Conservation (phyloP, 2,888 invertebrate genomes). For the Aplocera efformata region DNA sequence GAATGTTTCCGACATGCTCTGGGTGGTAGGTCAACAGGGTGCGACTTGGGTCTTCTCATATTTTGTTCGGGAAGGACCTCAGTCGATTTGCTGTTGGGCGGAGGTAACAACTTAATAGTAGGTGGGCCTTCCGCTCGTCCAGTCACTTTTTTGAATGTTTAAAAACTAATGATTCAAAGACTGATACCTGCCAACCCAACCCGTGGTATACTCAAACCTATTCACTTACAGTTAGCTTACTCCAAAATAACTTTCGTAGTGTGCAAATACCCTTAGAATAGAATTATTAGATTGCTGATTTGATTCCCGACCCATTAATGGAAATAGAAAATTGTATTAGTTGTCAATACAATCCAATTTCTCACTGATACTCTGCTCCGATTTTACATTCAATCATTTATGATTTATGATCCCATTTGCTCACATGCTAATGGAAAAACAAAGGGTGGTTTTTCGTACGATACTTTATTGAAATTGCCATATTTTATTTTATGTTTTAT, state of each 20-base stretch:
- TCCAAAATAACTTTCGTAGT: neutral
- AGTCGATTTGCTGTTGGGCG: too few species aligned
- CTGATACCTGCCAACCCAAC: too few species aligned
- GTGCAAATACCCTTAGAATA: neutral
- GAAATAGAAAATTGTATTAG: constrained; percentile 34
- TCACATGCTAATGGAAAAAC: constrained; percentile 13
- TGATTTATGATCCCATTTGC: constrained; percentile 22
- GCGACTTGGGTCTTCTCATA: too few species aligned
- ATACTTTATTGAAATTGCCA: constrained; percentile 16
- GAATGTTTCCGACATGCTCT: too few species aligned
- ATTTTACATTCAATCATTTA: constrained; percentile 15
- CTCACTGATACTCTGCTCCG: constrained; percentile 9
- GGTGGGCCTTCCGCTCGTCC: too few species aligned
- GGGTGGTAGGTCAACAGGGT: too few species aligned
- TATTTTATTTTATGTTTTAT: constrained; percentile 13
- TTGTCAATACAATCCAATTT: constrained; percentile 23
- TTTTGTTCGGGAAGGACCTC: too few species aligned
- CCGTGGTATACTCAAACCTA: too few species aligned
- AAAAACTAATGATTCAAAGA: too few species aligned
- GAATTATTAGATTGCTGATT: constrained; percentile 21
- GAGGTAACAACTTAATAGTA: too few species aligned
- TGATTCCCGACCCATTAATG: constrained; percentile 28
- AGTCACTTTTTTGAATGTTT: too few species aligned
- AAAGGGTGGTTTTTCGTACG: constrained; percentile 13
- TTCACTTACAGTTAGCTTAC: neutral